A percentile compares a stretch with the other conserved stretches of the same genome.
Conservation (phyloP, 2,797 vertebrate species). For the Pyrocephalus nanus region DNA sequence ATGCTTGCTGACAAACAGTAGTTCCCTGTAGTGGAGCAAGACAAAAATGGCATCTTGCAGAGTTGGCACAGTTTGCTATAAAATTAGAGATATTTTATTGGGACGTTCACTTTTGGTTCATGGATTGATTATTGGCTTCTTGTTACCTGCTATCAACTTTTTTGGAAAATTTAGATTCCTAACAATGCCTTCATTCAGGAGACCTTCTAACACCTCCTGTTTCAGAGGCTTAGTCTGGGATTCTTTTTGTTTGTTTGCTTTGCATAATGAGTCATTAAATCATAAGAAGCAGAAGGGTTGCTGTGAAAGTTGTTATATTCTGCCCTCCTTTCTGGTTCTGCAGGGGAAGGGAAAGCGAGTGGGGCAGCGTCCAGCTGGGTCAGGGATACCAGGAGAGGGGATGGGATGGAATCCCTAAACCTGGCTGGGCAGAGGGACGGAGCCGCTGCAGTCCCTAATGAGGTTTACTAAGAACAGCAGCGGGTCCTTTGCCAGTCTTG, state of each 20-base stretch:
- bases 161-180: background rate
- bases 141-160: background rate
- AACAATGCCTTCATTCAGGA: background rate
- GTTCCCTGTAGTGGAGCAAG: background rate
- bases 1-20: background rate
- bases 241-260: background rate
- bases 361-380: rapidly evolving
- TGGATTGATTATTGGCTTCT: background rate
- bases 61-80: background rate
- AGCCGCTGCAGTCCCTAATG: background rate
- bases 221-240: background rate
- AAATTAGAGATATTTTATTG: background rate
- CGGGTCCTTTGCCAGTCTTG: background rate
- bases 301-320: background rate
- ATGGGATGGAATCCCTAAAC: background rate
- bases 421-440: rapidly evolving
- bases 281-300: background rate
- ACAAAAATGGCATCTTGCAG: background rate
- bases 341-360: rapidly evolving
- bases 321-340: background rate
- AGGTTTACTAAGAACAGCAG: conserved; percentile 32
- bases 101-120: background rate
- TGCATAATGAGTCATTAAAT: background rate
- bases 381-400: rapidly evolving
- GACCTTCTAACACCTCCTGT: background rate